Evolutionary conservation across 64 coral and sea anemone genomes (phyloP), one percentile per base, ranked within the genome.

Genomic region (Catalaphyllia jardinei): DNA sequence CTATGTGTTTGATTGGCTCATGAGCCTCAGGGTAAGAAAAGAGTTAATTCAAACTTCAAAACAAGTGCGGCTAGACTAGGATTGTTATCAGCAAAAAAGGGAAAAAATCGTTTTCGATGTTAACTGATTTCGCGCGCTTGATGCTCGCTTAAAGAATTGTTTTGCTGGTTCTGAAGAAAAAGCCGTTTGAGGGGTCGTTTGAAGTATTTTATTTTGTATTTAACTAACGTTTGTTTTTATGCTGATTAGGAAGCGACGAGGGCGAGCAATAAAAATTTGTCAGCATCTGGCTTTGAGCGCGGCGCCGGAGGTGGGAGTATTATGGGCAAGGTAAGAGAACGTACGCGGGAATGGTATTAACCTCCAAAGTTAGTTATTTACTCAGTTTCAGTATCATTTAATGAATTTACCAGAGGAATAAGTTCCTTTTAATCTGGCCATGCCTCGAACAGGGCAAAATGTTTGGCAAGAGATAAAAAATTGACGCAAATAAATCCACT

Each of bases 1-100:
- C 6, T 65, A 31, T 60, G 25, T 82, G 2, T 74, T 61, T 25
- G 89, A 91, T 25, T 91, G 89, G 89, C 1, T 91, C 22, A 31
- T 35, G 2, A 85, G 9, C 25, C 81, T 91, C 8, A 91, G 84
- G 89, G 89, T 91, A 29, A 76, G 0, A 4, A 29, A 46, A 46
- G 42, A 46, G 4, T 46, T 7, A 46, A 46, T 46, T 46, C 42
- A 73, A 16, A 10, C 71, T 57, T 16, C 54, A 57, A 57, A 2
- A 12, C 54, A 57, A 57, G 15, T 2, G 54, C 15, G 54, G 42
- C 42, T 46, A 46, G 42, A 46, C 7, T 46, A 46, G 42, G 42
- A 46, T 46, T 46, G 42, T 46, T 6, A 46, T 46, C 42, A 46
- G 42, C 42, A 4, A 46, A 46, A 6, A 46, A 46, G 7, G 4